Percentiles rank a stretch among this genome's conserved stretches.
phyloP scores from a whole-genome alignment of 2,113 vertebrate species.

The Uria aalge region DNA sequence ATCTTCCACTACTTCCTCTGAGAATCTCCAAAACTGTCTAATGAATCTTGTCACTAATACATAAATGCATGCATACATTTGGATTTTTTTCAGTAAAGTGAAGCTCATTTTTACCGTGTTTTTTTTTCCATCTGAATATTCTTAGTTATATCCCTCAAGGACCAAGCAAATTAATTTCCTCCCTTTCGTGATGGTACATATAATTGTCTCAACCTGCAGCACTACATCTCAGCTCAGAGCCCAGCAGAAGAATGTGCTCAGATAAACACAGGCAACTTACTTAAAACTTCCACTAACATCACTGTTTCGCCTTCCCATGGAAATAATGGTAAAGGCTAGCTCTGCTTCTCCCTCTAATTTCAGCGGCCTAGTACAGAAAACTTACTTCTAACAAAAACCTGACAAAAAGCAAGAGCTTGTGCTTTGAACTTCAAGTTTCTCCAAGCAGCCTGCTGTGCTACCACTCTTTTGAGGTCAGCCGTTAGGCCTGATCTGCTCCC shows the following conservation, averaged over 20 bases:
- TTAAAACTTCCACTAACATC: neutral
- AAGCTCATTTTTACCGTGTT: neutral
- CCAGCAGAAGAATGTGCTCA: neutral
- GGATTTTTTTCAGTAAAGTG: neutral
- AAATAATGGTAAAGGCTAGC: neutral
- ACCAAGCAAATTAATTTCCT: neutral
- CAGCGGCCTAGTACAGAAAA: neutral
- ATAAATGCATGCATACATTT: neutral
- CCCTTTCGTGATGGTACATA: neutral
- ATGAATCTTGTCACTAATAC: neutral
- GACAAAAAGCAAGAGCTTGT: neutral
- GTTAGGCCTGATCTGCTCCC: neutral
- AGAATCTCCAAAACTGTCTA: neutral
- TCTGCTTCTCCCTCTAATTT: neutral
- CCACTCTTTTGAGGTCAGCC: neutral
- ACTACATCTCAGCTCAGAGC: neutral
- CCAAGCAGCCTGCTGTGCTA: neutral
- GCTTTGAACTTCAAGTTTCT: neutral
- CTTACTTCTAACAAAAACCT: neutral
- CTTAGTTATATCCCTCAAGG: neutral
- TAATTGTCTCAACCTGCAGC: neutral
- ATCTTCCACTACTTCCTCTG: neutral
- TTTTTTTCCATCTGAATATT: neutral
- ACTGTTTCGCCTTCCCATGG: neutral
- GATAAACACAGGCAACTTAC: neutral